phyloP scores from a whole-genome alignment of 2,113 vertebrate species.

The Sorex araneus region DNA sequence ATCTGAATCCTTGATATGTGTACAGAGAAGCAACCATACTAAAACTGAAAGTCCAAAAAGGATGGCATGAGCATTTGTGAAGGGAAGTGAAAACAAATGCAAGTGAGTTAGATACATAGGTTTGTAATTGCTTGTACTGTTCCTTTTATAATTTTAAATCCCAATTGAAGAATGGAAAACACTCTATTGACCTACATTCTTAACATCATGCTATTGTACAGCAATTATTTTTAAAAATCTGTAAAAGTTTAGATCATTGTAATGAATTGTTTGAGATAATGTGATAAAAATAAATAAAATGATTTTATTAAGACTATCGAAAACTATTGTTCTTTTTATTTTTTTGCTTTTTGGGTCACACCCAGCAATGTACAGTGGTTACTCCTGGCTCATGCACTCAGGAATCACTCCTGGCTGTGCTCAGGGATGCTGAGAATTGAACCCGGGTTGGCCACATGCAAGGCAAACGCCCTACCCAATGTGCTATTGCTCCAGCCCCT shows the following conservation, averaged over 20 bases:
- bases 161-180: conserved; percentile 22
- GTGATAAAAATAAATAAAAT: conserved; percentile 44
- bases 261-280: conserved; percentile 58
- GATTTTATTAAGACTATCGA: conserved; percentile 49
- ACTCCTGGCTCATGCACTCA: too few species aligned
- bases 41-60: not conserved
- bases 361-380: too few species aligned
- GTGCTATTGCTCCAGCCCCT: too few species aligned
- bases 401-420: too few species aligned
- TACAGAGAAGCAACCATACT: not conserved
- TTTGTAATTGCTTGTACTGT: not conserved
- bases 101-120: not conserved
- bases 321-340: conserved; percentile 40
- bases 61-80: not conserved
- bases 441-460: too few species aligned
- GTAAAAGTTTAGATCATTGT: conserved; percentile 11
- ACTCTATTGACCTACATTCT: not conserved
- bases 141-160: not conserved
- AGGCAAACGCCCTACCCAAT: too few species aligned
- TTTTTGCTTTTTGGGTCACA: too few species aligned
- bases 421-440: too few species aligned
- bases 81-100: conserved; percentile 6
- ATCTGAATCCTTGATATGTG: not conserved
- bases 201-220: not conserved
- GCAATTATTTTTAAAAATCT: not conserved